Base-by-base conservation (phyloP, 2,113 vertebrate species). In the Platycercus adscitus region DNA sequence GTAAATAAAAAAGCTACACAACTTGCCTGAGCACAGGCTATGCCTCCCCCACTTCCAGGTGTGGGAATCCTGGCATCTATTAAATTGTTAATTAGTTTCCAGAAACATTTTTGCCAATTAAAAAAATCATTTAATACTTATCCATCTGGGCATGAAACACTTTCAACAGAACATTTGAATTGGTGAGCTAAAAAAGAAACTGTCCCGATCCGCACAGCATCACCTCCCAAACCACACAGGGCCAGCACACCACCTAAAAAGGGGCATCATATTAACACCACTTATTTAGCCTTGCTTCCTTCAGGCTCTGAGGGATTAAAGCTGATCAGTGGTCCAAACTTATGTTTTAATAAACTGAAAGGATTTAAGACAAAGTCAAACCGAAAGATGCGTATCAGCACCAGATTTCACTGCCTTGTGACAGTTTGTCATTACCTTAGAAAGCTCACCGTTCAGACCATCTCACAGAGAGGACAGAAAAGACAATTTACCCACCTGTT, bases 41-140 rank as follows among this genome's bases (percentile, higher is more conserved):
- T 1, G 3, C 19, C 47, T 52, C 53, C 55, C n/a, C 17, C 9
- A 31, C 13, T 81, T 69, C 72, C 91, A 95, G 83, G 70, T 89
- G 61, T 47, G 13, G 41, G n/a, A 95, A 91, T 61, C 65, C 61
- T 81, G 69, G 65, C 65, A 83, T 86, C 47, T 86, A 95, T 77
- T 86, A 82, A 70, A 77, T 55, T 89, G 80, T 86, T 93, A 94
- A 93, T 84, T 88, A 79, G 89, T 82, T 97, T 94, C 82, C 85
- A 96, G 92, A 93, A 94, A 83, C 69, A 77, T 39, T 96, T 97
- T 83, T 88, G n/a, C 75, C 68, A 88, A 92, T 93, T 94, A 88
- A 88, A 95, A 94, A 92, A 84, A 93, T 90, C 17, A 96, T 86
- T 95, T 90, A 90, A 94, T 91, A 92, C 75, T 89, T 92, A 84